A percentile compares a stretch with the other conserved stretches of the same genome.
phyloP scores from a whole-genome alignment of 2,888 invertebrate genomes.

The Pseudanteris insignis region DNA sequence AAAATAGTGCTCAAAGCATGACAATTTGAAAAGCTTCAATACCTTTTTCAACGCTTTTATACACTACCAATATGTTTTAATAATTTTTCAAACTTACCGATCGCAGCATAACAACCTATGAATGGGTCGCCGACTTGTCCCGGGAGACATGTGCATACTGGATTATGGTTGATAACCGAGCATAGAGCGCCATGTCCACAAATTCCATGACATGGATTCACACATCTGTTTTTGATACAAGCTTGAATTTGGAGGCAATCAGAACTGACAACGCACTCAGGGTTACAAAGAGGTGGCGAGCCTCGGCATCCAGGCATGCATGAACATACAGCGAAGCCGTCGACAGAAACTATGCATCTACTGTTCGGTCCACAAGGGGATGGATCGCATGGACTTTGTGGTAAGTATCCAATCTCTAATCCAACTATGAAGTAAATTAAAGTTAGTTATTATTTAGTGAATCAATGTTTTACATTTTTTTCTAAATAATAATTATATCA shows the following conservation, averaged over 20 bases:
- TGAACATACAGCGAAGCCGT: conserved; percentile 66
- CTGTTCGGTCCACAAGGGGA: conserved; percentile 83
- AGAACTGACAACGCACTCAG: conserved; percentile 84
- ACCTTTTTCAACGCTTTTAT: too few relatives aligned
- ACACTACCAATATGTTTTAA: too few relatives aligned
- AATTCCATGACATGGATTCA: conserved; percentile 84
- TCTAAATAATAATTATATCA: too few relatives aligned
- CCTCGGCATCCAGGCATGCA: conserved; percentile 78
- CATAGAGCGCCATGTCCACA: conserved; percentile 82
- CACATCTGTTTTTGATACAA: conserved; percentile 81
- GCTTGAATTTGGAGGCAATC: conserved; percentile 83
- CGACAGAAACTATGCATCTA: conserved; percentile 75
- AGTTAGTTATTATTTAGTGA: neutral
- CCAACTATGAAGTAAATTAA: conserved; percentile 13
- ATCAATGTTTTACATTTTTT: neutral
- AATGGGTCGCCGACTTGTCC: conserved; percentile 86
- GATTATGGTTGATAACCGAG: conserved; percentile 84
- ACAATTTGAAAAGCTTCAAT: too few relatives aligned
- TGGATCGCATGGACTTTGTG: conserved; percentile 62
- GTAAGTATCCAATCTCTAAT: conserved; percentile 28
- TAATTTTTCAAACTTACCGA: conserved; percentile 29
- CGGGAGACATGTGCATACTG: conserved; percentile 81
- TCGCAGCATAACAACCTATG: conserved; percentile 69
- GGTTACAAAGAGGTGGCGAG: conserved; percentile 83
- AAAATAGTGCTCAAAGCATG: neutral